Conservation (phyloP, 2,888 invertebrate species). For the Folsomia manolachei region DNA sequence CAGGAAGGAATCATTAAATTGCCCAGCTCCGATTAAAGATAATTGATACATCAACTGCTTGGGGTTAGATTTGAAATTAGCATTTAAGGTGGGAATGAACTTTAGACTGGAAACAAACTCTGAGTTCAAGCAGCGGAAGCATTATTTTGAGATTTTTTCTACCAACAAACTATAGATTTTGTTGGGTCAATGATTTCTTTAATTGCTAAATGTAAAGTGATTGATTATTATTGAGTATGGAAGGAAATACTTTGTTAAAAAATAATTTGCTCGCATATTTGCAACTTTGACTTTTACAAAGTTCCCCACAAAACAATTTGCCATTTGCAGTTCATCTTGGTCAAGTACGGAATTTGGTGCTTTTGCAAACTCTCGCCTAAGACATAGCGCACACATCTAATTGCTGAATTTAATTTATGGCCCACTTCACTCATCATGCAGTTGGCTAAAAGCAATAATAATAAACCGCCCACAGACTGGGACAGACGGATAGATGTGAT, state of each 20-base stretch:
- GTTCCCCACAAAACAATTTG: too few species aligned
- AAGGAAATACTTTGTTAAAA: too few species aligned
- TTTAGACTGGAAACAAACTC: not conserved
- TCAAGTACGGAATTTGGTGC: too few species aligned
- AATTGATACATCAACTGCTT: not conserved
- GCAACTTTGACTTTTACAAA: too few species aligned
- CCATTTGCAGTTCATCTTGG: too few species aligned
- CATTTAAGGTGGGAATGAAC: not conserved
- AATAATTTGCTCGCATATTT: not conserved
- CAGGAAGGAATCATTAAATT: not conserved
- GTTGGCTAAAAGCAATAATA: not conserved
- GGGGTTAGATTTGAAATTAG: not conserved
- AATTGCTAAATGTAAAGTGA: not conserved
- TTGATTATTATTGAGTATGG: not conserved
- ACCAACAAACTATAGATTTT: not conserved
- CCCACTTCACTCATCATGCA: not conserved
- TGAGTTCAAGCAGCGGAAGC: too few species aligned
- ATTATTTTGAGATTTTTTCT: too few species aligned
- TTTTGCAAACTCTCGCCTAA: too few species aligned
- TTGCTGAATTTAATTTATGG: slow-evolving; percentile 1
- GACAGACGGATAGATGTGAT: too few species aligned
- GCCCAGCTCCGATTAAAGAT: not conserved
- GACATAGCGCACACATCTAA: too few species aligned
- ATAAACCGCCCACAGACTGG: not conserved
- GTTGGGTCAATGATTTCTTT: not conserved